Evolutionary conservation across 2,797 vertebrate genomes (phyloP).

Genomic region (Alosa sapidissima): DNA sequence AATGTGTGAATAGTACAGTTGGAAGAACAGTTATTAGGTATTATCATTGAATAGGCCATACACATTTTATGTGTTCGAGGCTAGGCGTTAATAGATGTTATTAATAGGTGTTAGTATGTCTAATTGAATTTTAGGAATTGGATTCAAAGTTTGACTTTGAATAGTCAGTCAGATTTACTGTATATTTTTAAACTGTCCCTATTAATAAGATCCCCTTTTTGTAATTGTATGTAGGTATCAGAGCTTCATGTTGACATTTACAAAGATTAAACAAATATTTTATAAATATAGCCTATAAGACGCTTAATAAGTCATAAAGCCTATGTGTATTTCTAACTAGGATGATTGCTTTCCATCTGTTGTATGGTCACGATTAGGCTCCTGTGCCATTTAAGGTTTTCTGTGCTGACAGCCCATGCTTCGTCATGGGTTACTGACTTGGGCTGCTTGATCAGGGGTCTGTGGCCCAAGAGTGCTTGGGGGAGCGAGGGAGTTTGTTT

Average conservation of each 20-base stretch:
- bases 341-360: background rate
- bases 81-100: background rate
- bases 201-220: background rate
- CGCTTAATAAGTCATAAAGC: background rate
- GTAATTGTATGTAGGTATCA: background rate
- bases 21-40: background rate
- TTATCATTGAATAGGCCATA: background rate
- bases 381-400: background rate
- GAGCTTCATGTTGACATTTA: background rate
- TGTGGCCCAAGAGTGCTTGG: background rate
- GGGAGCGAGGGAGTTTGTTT: conserved; percentile 22
- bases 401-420: background rate
- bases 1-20: background rate
- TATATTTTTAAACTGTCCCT: background rate
- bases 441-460: background rate
- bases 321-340: background rate
- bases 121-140: background rate
- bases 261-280: background rate
- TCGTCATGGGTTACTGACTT: background rate
- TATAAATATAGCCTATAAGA: background rate
- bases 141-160: background rate
- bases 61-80: background rate
- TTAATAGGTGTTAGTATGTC: background rate
- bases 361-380: background rate
- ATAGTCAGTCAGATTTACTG: background rate